Evolutionary conservation across 2,113 vertebrate species (phyloP).

Genomic region (Heliornis fulica): DNA sequence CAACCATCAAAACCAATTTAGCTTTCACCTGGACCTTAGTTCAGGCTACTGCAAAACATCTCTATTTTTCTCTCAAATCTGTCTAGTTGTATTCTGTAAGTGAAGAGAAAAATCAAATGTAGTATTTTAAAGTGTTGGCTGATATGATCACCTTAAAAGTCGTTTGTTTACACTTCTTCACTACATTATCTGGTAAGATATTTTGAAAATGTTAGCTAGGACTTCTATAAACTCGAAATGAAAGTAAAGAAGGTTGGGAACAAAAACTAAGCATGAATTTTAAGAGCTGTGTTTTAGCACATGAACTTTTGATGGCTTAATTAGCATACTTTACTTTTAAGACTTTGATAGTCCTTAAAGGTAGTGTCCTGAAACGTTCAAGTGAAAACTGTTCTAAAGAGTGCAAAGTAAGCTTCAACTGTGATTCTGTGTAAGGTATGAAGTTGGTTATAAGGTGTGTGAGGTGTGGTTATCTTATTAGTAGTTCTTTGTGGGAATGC

Average conservation of each 20-base stretch:
- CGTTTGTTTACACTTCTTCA: rapidly evolving
- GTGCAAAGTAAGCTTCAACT: not conserved
- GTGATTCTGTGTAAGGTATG: rapidly evolving
- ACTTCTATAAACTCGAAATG: no score
- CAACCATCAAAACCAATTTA: not conserved
- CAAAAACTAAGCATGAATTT: rapidly evolving
- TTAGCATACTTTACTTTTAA: rapidly evolving
- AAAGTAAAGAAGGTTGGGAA: no score
- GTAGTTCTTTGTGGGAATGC: rapidly evolving
- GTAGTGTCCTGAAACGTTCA: rapidly evolving
- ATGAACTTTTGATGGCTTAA: rapidly evolving
- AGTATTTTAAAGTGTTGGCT: rapidly evolving
- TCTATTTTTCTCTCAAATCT: rapidly evolving
- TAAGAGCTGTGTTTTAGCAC: rapidly evolving
- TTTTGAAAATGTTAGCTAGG: rapidly evolving
- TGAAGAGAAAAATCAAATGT: rapidly evolving
- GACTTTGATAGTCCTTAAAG: rapidly evolving
- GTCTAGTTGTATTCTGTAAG: rapidly evolving
- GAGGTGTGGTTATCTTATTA: rapidly evolving
- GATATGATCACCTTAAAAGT: rapidly evolving
- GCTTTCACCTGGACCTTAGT: not conserved
- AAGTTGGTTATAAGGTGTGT: rapidly evolving
- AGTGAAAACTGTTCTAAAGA: rapidly evolving
- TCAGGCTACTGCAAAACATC: not conserved
- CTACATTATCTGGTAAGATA: rapidly evolving